A percentile compares a stretch with the other conserved stretches of the same genome.
Evolutionary conservation across 2,888 invertebrate species (phyloP).

Genomic region (Pristionchus entomophagus): DNA sequence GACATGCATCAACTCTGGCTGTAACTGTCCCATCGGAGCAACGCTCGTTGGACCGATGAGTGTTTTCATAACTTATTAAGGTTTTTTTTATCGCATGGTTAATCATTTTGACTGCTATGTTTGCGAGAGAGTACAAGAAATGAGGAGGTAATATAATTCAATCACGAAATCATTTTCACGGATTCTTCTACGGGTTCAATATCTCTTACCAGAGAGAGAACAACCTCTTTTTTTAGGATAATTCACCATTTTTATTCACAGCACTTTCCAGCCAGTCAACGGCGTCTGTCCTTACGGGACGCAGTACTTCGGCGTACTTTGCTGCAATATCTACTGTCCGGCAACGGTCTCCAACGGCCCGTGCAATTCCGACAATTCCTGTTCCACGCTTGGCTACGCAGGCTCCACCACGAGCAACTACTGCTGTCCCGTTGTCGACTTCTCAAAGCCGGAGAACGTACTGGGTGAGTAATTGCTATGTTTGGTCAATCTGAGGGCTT

Average conservation of each 20-base stretch:
- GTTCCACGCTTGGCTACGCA: conserved; percentile 58
- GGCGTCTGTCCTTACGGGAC: conserved; percentile 68
- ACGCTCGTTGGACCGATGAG: conserved; percentile 46
- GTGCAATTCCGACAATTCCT: conserved; percentile 50
- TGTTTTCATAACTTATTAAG: neutral
- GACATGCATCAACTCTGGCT: no score
- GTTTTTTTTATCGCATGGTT: no score
- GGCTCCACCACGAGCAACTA: conserved; percentile 61
- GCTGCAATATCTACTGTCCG: conserved; percentile 64
- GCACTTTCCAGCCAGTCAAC: conserved; percentile 48
- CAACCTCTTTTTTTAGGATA: no score
- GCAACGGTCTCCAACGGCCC: conserved; percentile 53
- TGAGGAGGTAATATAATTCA: no score
- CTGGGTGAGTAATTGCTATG: no score
- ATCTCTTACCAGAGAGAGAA: no score
- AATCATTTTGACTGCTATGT: no score
- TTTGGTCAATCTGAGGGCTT: no score
- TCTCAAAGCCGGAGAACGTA: conserved; percentile 38
- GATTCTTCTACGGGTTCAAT: no score
- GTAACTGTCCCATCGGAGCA: conserved; percentile 38
- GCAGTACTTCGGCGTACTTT: conserved; percentile 70
- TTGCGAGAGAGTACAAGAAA: no score
- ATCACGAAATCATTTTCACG: no score
- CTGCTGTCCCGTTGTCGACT: conserved; percentile 66
- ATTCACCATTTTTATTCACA: no score